Conservation (phyloP, 1,140 invertebrate species). For the Drosophila sulfurigaster region DNA sequence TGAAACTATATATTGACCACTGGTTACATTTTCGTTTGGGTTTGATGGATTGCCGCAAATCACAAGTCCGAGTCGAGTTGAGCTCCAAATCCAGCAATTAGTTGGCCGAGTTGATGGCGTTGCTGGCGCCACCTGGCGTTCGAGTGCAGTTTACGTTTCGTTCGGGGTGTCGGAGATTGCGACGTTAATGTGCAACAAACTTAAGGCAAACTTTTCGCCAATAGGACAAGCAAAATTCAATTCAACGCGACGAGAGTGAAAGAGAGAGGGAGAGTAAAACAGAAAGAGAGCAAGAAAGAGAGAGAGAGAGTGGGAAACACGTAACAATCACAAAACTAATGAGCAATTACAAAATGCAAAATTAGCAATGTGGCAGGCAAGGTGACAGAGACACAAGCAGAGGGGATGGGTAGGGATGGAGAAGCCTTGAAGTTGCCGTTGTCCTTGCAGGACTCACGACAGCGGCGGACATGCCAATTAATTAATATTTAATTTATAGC, state of each 20-base stretch:
- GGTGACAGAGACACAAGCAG: not conserved
- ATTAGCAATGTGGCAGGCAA: slow-evolving; percentile 37
- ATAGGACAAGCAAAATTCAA: slow-evolving; percentile 48
- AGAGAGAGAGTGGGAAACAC: not conserved
- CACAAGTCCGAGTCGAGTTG: too few relatives aligned
- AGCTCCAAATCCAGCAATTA: slow-evolving; percentile 35
- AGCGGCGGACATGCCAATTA: slow-evolving; percentile 58
- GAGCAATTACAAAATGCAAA: slow-evolving; percentile 75
- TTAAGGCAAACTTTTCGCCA: slow-evolving; percentile 30
- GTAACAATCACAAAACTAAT: slow-evolving; percentile 67
- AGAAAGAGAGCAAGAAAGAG: too few relatives aligned
- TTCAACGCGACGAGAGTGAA: slow-evolving; percentile 29
- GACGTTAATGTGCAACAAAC: slow-evolving; percentile 32
- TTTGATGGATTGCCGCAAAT: slow-evolving; percentile 37
- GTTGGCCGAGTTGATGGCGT: not conserved
- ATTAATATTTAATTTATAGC: slow-evolving; percentile 79
- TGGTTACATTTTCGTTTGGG: not conserved
- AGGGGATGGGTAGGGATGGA: too few relatives aligned
- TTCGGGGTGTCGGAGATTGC: slow-evolving; percentile 4
- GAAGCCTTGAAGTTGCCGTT: not conserved
- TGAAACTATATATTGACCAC: slow-evolving; percentile 28
- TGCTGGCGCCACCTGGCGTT: slow-evolving; percentile 5
- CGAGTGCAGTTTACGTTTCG: not conserved
- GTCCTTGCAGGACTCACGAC: not conserved
- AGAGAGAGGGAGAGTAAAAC: not conserved